Evolutionary conservation across 2,888 invertebrate genomes (phyloP).

Genomic region (Macropis europaea): DNA sequence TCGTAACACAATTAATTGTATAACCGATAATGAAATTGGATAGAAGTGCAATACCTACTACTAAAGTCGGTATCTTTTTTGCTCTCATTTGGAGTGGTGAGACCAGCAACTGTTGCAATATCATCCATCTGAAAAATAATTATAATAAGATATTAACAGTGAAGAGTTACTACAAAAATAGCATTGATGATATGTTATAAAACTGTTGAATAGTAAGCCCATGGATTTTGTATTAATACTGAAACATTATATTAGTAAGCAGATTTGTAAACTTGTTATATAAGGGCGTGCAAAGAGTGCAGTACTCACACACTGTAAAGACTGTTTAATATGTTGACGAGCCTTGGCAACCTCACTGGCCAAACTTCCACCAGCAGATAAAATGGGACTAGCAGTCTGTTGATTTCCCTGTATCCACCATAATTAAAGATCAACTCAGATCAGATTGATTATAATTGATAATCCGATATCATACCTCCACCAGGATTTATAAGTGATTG

Average conservation of each 20-base stretch:
- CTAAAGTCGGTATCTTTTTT: slow-evolving; percentile 82
- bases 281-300: slow-evolving; percentile 64
- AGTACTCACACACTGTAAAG: slow-evolving; percentile 81
- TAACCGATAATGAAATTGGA: neutral
- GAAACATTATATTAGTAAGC: slow-evolving; percentile 56
- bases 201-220: neutral
- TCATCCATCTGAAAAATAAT: slow-evolving; percentile 84
- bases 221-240: slow-evolving; percentile 31
- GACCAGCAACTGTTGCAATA: slow-evolving; percentile 82
- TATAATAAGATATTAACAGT: neutral
- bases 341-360: slow-evolving; percentile 93
- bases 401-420: slow-evolving; percentile 74
- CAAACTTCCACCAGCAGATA: slow-evolving; percentile 80
- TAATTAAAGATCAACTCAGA: slow-evolving; percentile 73
- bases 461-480: slow-evolving; percentile 59
- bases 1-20: slow-evolving; percentile 68
- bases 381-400: slow-evolving; percentile 69
- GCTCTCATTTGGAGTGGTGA: slow-evolving; percentile 82
- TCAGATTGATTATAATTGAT: slow-evolving; percentile 63
- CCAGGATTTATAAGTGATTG: slow-evolving; percentile 10
- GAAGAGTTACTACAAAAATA: neutral
- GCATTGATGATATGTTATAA: neutral
- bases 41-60: slow-evolving; percentile 61
- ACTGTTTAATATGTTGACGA: slow-evolving; percentile 88
- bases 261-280: slow-evolving; percentile 35